A percentile compares a stretch with the other conserved stretches of the same genome.
phyloP scores from a whole-genome alignment of 2,888 invertebrate species.

The Carabus problematicus region DNA sequence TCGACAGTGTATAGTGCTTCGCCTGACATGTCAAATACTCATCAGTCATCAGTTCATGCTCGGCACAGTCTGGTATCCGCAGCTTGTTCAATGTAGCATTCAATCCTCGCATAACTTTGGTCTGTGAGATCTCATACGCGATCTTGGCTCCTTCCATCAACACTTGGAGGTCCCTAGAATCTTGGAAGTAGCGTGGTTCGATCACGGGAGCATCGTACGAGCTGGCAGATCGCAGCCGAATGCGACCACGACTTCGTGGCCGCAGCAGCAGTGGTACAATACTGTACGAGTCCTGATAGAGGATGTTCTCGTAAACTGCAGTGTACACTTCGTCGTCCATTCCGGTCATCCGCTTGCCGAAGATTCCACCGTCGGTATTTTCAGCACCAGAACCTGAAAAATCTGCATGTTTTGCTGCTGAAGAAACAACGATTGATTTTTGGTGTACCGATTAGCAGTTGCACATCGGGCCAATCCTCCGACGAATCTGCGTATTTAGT shows the following conservation, averaged over 20 bases:
- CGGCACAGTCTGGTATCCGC: constrained; percentile 71
- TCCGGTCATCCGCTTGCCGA: constrained; percentile 73
- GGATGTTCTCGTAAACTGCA: constrained; percentile 72
- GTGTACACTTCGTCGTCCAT: constrained; percentile 72
- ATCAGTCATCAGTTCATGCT: constrained; percentile 70
- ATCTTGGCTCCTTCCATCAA: constrained; percentile 81
- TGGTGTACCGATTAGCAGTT: constrained; percentile 73
- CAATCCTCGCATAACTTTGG: constrained; percentile 66
- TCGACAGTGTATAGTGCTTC: constrained; percentile 77
- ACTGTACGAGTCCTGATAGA: constrained; percentile 73
- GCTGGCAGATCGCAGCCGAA: constrained; percentile 72
- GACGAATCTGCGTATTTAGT: constrained; percentile 72
- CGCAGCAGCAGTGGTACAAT: constrained; percentile 74
- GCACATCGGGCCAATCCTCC: constrained; percentile 81
- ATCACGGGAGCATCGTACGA: constrained; percentile 81
- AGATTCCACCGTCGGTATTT: constrained; percentile 78
- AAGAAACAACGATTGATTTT: no score
- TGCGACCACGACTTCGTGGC: constrained; percentile 74
- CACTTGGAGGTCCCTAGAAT: constrained; percentile 74
- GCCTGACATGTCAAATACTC: constrained; percentile 81
- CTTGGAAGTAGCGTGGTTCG: constrained; percentile 83
- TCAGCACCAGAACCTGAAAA: constrained; percentile 69
- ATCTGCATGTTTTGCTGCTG: no score
- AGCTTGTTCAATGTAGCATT: constrained; percentile 71
- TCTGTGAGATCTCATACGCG: constrained; percentile 67